A percentile compares a stretch with the other conserved stretches of the same genome.
These are phyloP conservation scores for Oncorhynchus tshawytscha DNA, from an alignment of 2,113 vertebrate genomes.

Conservation along the genomic window DNA sequence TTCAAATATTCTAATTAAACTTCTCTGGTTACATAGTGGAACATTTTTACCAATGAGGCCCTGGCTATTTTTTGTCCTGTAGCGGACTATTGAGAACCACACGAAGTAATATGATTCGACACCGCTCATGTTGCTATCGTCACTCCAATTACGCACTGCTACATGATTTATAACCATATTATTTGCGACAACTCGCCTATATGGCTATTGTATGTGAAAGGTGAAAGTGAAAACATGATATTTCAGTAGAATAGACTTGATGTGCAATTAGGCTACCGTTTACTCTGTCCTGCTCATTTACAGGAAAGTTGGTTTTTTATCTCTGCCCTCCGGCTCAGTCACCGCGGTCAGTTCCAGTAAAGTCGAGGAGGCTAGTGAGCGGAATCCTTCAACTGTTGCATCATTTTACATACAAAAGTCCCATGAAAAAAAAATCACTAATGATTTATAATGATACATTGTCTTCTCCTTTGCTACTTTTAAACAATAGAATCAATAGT, in stretches of 20 bases:
- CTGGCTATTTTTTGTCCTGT: neutral
- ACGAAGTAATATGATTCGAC: neutral
- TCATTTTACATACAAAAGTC: constrained; percentile 24
- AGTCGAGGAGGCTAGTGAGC: neutral
- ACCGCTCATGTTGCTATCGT: neutral
- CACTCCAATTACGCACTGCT: too few relatives aligned
- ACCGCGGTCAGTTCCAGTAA: constrained; percentile 69
- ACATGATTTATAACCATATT: too few relatives aligned
- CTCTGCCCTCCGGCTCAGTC: constrained; percentile 6
- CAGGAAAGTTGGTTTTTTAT: constrained; percentile 33
- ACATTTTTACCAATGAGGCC: neutral
- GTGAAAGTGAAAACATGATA: neutral
- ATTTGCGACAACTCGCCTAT: neutral
- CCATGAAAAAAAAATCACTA: too few relatives aligned
- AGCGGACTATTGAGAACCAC: neutral
- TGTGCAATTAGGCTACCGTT: neutral
- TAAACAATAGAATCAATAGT: neutral
- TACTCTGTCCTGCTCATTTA: constrained; percentile 15
- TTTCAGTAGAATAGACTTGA: neutral
- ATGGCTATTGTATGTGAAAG: neutral
- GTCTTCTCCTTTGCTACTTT: neutral
- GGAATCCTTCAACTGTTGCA: constrained; percentile 43
- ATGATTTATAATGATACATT: neutral
- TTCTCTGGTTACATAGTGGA: constrained; percentile 5
- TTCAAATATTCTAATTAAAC: constrained; percentile 2